phyloP scores from a whole-genome alignment of 1,140 invertebrate species.

The Tribolium madens region DNA sequence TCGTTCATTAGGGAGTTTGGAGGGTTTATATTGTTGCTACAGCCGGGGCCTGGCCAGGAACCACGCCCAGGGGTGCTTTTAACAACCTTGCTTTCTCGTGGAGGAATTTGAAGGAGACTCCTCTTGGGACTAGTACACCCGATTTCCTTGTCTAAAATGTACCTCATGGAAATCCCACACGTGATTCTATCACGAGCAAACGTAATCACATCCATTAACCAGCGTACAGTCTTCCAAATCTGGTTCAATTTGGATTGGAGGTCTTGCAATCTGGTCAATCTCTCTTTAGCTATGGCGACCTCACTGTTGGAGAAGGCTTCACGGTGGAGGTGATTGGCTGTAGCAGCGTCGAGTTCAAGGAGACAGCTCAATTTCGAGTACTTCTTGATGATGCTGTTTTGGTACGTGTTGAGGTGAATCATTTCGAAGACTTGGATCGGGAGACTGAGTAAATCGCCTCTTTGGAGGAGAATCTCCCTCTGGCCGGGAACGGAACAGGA shows the following conservation, averaged over 20 bases:
- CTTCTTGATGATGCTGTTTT: conserved; percentile 85
- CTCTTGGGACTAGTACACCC: conserved; percentile 63
- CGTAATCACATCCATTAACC: conserved; percentile 94
- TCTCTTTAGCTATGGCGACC: conserved; percentile 85
- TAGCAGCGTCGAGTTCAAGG: conserved; percentile 89
- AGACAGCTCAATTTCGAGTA: conserved; percentile 93
- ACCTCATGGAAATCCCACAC: conserved; percentile 61
- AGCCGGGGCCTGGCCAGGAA: conserved; percentile 86
- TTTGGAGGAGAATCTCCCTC: conserved; percentile 82
- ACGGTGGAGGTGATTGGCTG: conserved; percentile 91
- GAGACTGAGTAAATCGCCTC: conserved; percentile 84
- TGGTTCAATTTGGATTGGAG: conserved; percentile 84
- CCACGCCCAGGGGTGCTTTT: conserved; percentile 83
- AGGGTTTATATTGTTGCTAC: conserved; percentile 66
- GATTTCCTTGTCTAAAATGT: conserved; percentile 67
- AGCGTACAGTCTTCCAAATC: conserved; percentile 92
- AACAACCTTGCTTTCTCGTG: conserved; percentile 78
- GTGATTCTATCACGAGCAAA: conserved; percentile 84
- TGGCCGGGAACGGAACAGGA: conserved; percentile 93
- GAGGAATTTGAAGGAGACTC: conserved; percentile 76
- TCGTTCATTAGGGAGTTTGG: conserved; percentile 72
- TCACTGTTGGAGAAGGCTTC: conserved; percentile 95
- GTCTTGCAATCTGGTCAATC: conserved; percentile 83
- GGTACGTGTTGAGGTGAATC: conserved; percentile 93
- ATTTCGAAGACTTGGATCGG: conserved; percentile 93